Base-by-base conservation (phyloP, 2,888 invertebrate species). In the Acronicta aceris region DNA sequence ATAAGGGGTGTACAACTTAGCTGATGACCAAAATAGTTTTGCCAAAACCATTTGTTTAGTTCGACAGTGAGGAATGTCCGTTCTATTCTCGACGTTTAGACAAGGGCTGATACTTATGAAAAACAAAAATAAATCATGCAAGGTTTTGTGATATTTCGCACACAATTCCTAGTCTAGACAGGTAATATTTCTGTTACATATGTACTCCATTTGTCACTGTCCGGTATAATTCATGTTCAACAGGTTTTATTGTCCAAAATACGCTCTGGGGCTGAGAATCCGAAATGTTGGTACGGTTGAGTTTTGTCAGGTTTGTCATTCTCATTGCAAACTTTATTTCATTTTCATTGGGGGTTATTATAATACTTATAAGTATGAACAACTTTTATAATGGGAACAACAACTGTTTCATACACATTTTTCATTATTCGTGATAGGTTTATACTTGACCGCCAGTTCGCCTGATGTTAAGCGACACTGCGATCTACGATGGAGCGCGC, bases 211-310 rank as follows among this genome's bases (percentile, higher is more conserved):
- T 70, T 54, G 9, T 65, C 60, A 54, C 36, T 33, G 21, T 17
- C 17, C 6, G 42, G 17, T 45, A 41, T 65, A 51, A 60, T 65
- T 54, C 43, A 45, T 27, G 30, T 17, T 42, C 67, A 68, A 63
- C 69, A 63, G 53, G 58, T 67, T 49, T 60, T 21, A 25, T 4
- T 36, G 42, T 46, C 50, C 30, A 38, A 9, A 53, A 17, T 16
- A 21, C 16, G n/a, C n/a, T 12, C 25, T 25, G 15, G 15, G 36
- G 49, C 9, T 17, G 17, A 5, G 38, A 17, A 8, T 48, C 21
- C 21, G 4, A 15, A 7, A 33, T 10, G 3, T 9, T 12, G 27
- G 5, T 4, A 4, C 27, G 6, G 7, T 21, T 27, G 5, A 7
- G 38, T 47, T 13, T 48, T 33, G 30, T n/a, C 47, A 2, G 15